Evolutionary conservation across 2,888 invertebrate genomes (phyloP), one percentile per base, ranked within the genome.

Genomic region (Xestobium rufovillosum): DNA sequence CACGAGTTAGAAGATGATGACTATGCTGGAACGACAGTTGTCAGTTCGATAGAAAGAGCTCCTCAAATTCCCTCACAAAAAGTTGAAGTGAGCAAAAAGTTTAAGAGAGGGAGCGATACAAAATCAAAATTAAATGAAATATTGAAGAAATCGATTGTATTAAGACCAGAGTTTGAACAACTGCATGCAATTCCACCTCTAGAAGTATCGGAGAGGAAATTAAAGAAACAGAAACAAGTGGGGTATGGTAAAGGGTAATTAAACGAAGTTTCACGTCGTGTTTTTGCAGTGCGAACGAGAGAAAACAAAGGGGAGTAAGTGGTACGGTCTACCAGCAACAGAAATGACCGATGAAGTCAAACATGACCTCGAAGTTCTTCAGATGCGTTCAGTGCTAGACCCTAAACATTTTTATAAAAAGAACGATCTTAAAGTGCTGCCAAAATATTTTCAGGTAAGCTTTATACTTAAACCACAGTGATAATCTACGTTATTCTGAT

Each of bases 371-470:
- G 80, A 87, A 67, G 70, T 95, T 8, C 68, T 98, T 1, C 84
- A 89, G 67, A 94, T 97, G 94, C 77, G 97, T 52, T 85, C 88
- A 0, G 87, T 78, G 0, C 66, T 96, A 8, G 85, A 97, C 68
- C 89, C 94, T 0, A 94, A 94, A 62, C 82, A 81, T 48, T 96
- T 95, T 67, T 97, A 96, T 68, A 95, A 95, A 65, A 86, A 87
- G 55, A 91, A 89, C 61, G 89, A 91, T 57, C 71, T 83, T 48
- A 83, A 84, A 66, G 80, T 76, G 1, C 57, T 90, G 17, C 95
- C 96, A 0, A 96, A 95, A 67, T 95, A 88, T 61, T 96, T 96
- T 66, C 89, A 90, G 73, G 87, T 88, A 64, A 59, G 51, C 52
- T 17, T 25, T 6, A 19, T 8, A 19, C 23, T 12, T 30, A 33